Evolutionary conservation across 1,140 invertebrate genomes (phyloP).

Genomic region (Plectrocnemia conspersa): DNA sequence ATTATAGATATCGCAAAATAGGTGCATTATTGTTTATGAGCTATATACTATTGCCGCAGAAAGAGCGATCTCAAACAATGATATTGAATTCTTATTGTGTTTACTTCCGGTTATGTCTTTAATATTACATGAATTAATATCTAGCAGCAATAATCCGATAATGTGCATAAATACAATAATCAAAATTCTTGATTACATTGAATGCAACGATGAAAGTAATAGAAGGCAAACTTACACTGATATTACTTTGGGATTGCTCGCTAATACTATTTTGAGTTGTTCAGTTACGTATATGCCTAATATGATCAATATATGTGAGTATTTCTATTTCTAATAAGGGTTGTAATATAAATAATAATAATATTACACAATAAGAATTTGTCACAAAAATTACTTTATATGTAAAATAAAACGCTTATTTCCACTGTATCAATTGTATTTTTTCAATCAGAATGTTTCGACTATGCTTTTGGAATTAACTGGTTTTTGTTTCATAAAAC

Average conservation of each 20-base stretch:
- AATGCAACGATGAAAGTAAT: background rate
- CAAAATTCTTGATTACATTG: background rate
- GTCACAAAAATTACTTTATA: background rate
- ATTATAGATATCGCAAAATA: background rate
- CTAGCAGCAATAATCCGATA: constrained; percentile 1
- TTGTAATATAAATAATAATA: background rate
- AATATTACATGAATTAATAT: constrained; percentile 4
- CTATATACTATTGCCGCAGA: background rate
- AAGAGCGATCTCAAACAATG: background rate
- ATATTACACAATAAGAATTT: background rate
- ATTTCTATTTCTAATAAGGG: too few relatives aligned
- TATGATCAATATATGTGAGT: background rate
- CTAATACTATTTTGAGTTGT: constrained; percentile 11
- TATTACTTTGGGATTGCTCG: background rate
- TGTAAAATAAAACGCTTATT: background rate
- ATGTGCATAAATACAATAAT: constrained; percentile 1
- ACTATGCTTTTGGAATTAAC: too few relatives aligned
- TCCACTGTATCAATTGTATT: too few relatives aligned
- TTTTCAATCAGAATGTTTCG: too few relatives aligned
- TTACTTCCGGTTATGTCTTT: background rate
- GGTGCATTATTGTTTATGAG: background rate
- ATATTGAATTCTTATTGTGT: background rate
- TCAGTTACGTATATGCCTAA: constrained; percentile 1
- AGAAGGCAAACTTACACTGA: background rate
- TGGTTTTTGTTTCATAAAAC: too few relatives aligned